Base-by-base conservation (phyloP, 2,113 vertebrate genomes). In the Callaeas wilsoni region DNA sequence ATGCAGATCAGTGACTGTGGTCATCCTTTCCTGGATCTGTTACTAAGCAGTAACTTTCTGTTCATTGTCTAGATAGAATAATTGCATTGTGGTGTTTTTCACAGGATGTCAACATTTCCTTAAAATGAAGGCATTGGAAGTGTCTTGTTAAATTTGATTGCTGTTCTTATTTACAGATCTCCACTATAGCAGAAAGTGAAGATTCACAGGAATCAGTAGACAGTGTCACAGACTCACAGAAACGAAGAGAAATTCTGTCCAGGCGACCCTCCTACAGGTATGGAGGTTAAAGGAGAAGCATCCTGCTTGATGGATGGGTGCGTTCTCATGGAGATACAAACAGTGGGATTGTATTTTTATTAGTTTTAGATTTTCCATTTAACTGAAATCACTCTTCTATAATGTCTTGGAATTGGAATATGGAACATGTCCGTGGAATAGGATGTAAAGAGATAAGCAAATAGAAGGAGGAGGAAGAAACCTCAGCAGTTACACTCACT, bases 191-290 rank as follows among this genome's bases (percentile, higher is more conserved):
- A 89, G 99, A 99, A 97, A 99, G 99, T 56, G 99, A 99, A 97
- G 99, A 99, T 96, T 99, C 99, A 55, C 99, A 99, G 95, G 99
- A 99, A 95, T 99, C 99, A 41, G 99, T 99, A 91, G 99, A 99
- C 97, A 99, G 99, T 46, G 99, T 99, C 96, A 99, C 99, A 64
- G 99, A 99, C 96, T 99, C 97, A 75, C 99, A 99, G 96, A 99
- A 99, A 97, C 98, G 99, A 96, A 98, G 99, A 97, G 99, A 99
- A 97, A 99, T 99, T 93, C 98, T 99, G 75, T 99, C 99, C 92
- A 98, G 99, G 67, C 97, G 99, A 81, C 99, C 99, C 39, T 99
- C 99, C 10, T 99, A 99, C 98, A 99, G 99, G 99, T 99, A 97
- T 46, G 94, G 37, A 87, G 63, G 46, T 75, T 80, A 79, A 83